phyloP scores from a whole-genome alignment of 2,888 invertebrate genomes.

The Dynastes tityus region DNA sequence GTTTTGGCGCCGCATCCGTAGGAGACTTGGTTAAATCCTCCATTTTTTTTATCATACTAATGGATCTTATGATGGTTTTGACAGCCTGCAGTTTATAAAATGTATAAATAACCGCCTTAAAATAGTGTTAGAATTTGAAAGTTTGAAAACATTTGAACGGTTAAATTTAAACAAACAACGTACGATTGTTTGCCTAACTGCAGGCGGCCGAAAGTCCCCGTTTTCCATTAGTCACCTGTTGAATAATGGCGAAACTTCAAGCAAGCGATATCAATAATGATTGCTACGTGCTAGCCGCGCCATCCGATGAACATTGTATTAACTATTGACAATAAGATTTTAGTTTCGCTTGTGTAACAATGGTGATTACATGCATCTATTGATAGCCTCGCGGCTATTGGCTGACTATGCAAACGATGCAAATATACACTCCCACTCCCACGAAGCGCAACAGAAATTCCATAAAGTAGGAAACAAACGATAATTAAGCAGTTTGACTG shows the following conservation, averaged over 20 bases:
- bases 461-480: constrained; percentile 54
- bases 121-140: too few relatives aligned
- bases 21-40: too few relatives aligned
- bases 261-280: not conserved
- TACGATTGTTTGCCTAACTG: not conserved
- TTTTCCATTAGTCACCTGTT: not conserved
- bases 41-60: too few relatives aligned
- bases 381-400: constrained; percentile 52
- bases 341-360: constrained; percentile 9
- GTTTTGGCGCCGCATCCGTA: too few relatives aligned
- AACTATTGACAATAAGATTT: not conserved
- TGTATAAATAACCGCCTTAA: too few relatives aligned
- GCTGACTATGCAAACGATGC: constrained; percentile 49
- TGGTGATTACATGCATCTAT: constrained; percentile 47
- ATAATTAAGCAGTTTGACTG: constrained; percentile 37
- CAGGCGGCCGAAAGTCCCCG: not conserved
- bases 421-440: constrained; percentile 53
- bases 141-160: too few relatives aligned
- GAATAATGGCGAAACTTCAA: not conserved
- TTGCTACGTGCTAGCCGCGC: not conserved
- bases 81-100: too few relatives aligned
- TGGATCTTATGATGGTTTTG: too few relatives aligned
- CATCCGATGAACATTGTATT: not conserved
- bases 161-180: too few relatives aligned
- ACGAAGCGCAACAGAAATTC: constrained; percentile 49